Base-by-base conservation (phyloP, 2,888 invertebrate genomes). In the Hypena proboscidalis region DNA sequence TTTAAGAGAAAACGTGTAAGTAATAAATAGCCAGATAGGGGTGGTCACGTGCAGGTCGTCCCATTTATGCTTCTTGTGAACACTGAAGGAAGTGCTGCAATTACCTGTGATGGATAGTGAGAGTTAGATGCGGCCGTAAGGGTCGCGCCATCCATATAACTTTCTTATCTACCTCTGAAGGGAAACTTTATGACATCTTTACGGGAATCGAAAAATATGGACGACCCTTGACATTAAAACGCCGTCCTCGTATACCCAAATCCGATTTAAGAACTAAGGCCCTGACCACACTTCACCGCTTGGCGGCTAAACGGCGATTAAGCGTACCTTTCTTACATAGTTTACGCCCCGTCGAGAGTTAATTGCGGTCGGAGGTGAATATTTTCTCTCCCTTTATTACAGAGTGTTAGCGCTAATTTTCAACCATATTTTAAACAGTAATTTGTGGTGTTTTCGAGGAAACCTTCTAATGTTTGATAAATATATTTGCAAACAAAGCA, bases 181-280 rank as follows among this genome's bases (percentile, higher is more conserved):
- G 74, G 77, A 76, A 85, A 84, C 80, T 83, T 85, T 84, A 83
- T 84, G 85, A 85, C 84, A 84, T 84, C 82, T 84, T 85, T 83
- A 83, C 77, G 80, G 68, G 77, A 82, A 80, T 78, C 81, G 78
- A 83, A 85, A 84, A 83, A 85, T 85, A 84, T 84, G 81, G 79
- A 74, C 74, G 79, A 74, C 77, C 78, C 78, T 75, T 75, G 72
- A 74, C 75, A 79, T 78, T 81, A 79, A 70, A 77, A 77, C 67
- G 67, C 76, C 38, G 59, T 62, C 65, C 77, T 69, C 78, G 77
- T 71, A 45, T 63, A 59, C 65, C 64, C 57, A 62, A 67, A 70
- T 67, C 66, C 62, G 74, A 73, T 66, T 70, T 73, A 68, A 68
- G 72, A 74, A 70, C 67, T 71, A 66, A 67, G 61, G 57, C 42